phyloP scores from a whole-genome alignment of 2,888 invertebrate species.

The Athalia cordata region DNA sequence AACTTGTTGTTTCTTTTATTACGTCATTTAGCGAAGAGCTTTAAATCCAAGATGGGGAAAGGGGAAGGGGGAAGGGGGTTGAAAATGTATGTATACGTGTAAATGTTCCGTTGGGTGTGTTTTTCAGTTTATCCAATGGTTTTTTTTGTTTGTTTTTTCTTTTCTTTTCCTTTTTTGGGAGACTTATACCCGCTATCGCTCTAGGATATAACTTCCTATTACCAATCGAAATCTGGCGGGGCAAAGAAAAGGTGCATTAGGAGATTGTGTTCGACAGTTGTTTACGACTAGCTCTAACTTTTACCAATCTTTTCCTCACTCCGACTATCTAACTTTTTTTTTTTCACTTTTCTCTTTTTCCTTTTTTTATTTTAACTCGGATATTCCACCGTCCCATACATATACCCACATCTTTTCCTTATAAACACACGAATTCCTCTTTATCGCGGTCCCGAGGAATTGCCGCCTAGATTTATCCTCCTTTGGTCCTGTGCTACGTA shows the following conservation, averaged over 20 bases:
- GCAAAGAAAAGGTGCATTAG: constrained; percentile 70
- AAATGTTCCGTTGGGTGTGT: too few species aligned
- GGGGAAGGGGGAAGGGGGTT: too few species aligned
- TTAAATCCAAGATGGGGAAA: constrained; percentile 8
- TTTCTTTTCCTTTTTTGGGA: too few species aligned
- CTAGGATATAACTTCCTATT: constrained; percentile 67
- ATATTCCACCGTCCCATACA: too few species aligned
- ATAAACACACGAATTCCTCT: too few species aligned
- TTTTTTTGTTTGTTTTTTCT: too few species aligned
- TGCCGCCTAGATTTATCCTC: too few species aligned
- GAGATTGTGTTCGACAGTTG: constrained; percentile 73
- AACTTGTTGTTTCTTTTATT: neutral
- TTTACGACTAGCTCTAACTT: constrained; percentile 67
- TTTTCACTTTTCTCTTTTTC: constrained; percentile 40
- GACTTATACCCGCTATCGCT: constrained; percentile 49
- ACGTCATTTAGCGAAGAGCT: constrained; percentile 34
- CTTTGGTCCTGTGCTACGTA: too few species aligned
- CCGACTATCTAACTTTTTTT: constrained; percentile 21
- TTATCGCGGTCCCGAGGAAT: too few species aligned
- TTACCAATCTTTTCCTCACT: constrained; percentile 32
- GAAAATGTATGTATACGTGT: too few species aligned
- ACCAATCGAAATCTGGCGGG: constrained; percentile 56
- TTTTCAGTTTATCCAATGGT: too few species aligned
- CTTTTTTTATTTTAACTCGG: neutral
- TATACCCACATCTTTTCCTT: constrained; percentile 13